Base-by-base conservation (phyloP, 1,140 invertebrate species). In the Pissodes strobi region DNA sequence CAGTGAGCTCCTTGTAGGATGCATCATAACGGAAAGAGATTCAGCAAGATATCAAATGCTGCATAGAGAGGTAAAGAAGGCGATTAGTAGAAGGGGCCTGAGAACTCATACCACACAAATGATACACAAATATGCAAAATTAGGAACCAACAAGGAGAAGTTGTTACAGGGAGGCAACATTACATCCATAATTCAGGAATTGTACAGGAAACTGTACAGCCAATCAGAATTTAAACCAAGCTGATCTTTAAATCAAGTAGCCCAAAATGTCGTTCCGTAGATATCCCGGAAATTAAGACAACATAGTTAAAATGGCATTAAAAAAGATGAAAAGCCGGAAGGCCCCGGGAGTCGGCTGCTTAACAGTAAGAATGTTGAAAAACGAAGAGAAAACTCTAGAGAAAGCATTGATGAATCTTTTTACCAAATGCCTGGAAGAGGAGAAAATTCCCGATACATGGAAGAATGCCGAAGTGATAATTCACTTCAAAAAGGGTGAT, bases 371-470 rank as follows among this genome's bases (percentile, higher is more conserved):
- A 34, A 34, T 34, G n/a, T 6, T 34, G 30, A 34, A 34, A n/a
- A 34, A 34, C n/a, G 22, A n/a, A 21, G n/a, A n/a, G n/a, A n/a
- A n/a, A n/a, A n/a, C n/a, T n/a, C n/a, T n/a, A n/a, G n/a, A n/a
- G n/a, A n/a, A 57, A 41, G 23, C 41, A 34, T 17, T 60, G 45
- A 15, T 23, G 9, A 45, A 34, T 13, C 45, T 49, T 15, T 25
- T 49, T 48, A 60, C 48, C 25, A 60, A 49, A 38, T 49, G 57
- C 23, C 6, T 60, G 17, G 18, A 27, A 17, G 45, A 34, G 9
- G 37, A 30, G 34, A 49, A 49, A 60, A 60, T 60, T 30, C 15
- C n/a, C n/a, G n/a, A n/a, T n/a, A n/a, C n/a, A n/a, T n/a, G n/a
- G n/a, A n/a, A n/a, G n/a, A n/a, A n/a, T n/a, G n/a, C n/a, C n/a